phyloP scores from a whole-genome alignment of 2,888 invertebrate species.

The Sesamia inferens region DNA sequence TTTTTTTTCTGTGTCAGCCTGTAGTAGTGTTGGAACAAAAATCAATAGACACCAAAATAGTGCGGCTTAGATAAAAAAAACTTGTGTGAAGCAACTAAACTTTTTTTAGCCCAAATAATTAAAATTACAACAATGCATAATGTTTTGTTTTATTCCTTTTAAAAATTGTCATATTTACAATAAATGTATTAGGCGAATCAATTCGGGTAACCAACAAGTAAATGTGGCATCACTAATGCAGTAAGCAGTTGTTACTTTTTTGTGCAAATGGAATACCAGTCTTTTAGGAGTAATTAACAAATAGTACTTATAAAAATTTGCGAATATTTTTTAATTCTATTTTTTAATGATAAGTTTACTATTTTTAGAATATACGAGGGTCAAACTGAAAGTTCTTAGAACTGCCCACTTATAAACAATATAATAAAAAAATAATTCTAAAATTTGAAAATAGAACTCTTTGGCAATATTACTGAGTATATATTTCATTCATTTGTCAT shows the following conservation, averaged over 20 bases:
- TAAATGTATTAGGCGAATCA: too few relatives aligned
- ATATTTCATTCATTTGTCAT: too few relatives aligned
- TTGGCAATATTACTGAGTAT: too few relatives aligned
- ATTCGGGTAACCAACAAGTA: background rate
- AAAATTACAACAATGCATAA: background rate
- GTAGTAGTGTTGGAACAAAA: slow-evolving; percentile 37
- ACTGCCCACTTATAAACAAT: too few relatives aligned
- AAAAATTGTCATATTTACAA: background rate
- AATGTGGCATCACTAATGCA: slow-evolving; percentile 12
- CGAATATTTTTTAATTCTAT: too few relatives aligned
- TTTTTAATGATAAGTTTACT: too few relatives aligned
- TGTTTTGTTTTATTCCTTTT: background rate
- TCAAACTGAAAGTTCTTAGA: too few relatives aligned
- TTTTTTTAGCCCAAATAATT: background rate
- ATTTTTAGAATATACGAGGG: too few relatives aligned
- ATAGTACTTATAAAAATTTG: too few relatives aligned
- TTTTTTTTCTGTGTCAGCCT: slow-evolving; percentile 69
- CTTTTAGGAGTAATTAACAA: too few relatives aligned
- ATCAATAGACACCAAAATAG: slow-evolving; percentile 11
- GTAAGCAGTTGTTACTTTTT: background rate
- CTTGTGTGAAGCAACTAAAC: background rate
- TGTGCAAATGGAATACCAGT: background rate
- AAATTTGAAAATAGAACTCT: too few relatives aligned
- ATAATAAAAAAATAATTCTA: too few relatives aligned
- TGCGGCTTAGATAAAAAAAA: background rate